Evolutionary conservation across 2,797 vertebrate species (phyloP).

Genomic region (Pseudopleuronectes americanus): DNA sequence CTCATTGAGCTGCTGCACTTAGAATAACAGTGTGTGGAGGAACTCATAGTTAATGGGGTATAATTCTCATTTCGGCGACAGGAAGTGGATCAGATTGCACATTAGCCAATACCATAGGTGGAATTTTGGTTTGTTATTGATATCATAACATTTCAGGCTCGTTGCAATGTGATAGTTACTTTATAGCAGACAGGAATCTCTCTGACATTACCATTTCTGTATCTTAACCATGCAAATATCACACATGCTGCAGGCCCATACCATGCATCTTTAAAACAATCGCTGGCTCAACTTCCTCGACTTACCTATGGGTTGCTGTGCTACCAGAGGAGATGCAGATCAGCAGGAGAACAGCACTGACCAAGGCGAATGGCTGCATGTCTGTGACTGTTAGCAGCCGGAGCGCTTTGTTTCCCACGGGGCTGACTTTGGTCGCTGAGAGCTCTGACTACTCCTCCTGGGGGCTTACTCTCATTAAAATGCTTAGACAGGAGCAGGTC

Average conservation of each 20-base stretch:
- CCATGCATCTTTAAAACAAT: conserved; percentile 8
- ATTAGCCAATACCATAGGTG: neutral
- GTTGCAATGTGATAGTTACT: conserved; percentile 9
- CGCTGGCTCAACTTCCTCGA: conserved; percentile 15
- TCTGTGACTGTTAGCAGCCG: conserved; percentile 59
- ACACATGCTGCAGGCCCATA: conserved; percentile 40
- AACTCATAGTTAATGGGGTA: conserved; percentile 21
- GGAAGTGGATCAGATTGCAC: conserved; percentile 13
- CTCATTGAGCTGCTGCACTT: conserved; percentile 24
- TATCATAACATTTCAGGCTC: conserved; percentile 1
- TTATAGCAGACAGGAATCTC: neutral
- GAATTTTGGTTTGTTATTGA: conserved; percentile 1
- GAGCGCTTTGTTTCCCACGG: conserved; percentile 58
- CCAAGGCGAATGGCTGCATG: conserved; percentile 80
- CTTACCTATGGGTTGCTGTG: conserved; percentile 79
- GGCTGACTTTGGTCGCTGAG: conserved; percentile 41
- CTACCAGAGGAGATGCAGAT: conserved; percentile 65
- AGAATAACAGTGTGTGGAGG: conserved; percentile 15
- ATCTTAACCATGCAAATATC: conserved; percentile 11
- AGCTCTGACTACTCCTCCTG: conserved; percentile 52
- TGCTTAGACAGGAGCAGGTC: conserved; percentile 56
- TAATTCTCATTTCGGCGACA: conserved; percentile 10
- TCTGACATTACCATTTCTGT: conserved; percentile 11
- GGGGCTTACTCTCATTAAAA: conserved; percentile 66
- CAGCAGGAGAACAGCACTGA: conserved; percentile 70